A percentile compares a stretch with the other conserved stretches of the same genome.
Conservation (phyloP, 2,113 vertebrate species). For the Gobio gobio region DNA sequence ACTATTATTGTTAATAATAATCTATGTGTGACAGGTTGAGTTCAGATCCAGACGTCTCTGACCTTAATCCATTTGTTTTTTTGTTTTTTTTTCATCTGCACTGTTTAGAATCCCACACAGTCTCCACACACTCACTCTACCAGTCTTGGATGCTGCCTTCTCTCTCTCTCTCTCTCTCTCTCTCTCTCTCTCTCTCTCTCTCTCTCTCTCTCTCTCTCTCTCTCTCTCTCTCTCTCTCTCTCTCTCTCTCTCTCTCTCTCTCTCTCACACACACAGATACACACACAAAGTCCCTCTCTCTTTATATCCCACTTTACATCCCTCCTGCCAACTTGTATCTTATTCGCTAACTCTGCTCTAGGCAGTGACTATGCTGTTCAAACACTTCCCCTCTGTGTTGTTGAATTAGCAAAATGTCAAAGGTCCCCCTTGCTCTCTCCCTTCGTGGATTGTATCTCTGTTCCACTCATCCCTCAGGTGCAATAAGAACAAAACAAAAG, state of each 20-base stretch:
- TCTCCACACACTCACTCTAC: background rate
- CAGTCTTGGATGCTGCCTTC: background rate
- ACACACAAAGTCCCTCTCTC: background rate
- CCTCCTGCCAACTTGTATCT: slow-evolving; percentile 32
- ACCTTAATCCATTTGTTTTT: slow-evolving; percentile 38
- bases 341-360: slow-evolving; percentile 25
- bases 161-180: background rate
- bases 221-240: too few relatives aligned
- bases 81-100: slow-evolving; percentile 1
- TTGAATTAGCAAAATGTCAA: slow-evolving; percentile 51
- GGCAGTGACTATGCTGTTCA: slow-evolving; percentile 35
- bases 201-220: too few relatives aligned
- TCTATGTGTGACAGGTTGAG: slow-evolving; percentile 29
- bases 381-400: slow-evolving; percentile 36
- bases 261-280: background rate
- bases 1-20: slow-evolving; percentile 31
- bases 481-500: slow-evolving; percentile 34
- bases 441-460: background rate
- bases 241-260: too few relatives aligned
- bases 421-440: slow-evolving; percentile 41
- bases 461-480: slow-evolving; percentile 34
- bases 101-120: background rate
- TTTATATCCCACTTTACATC: slow-evolving; percentile 26
- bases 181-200: background rate
- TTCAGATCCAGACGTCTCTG: slow-evolving; percentile 31